These are phyloP conservation scores for Tenthredo scrophulariae DNA, from an alignment of 2,888 invertebrate genomes.

Conservation along the genomic window DNA sequence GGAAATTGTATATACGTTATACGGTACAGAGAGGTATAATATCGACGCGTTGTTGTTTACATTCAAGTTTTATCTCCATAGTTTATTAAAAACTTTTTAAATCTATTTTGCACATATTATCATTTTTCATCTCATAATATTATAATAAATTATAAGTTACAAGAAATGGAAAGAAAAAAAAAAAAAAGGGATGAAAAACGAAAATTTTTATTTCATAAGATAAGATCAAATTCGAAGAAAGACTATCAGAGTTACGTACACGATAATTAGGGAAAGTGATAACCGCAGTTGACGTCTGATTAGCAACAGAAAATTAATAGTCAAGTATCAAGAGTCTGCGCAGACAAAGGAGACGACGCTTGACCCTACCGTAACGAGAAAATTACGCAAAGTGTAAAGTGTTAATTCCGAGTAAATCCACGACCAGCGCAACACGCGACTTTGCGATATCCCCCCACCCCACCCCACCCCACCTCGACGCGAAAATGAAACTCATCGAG, in stretches of 20 bases:
- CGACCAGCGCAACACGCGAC: conserved; percentile 21
- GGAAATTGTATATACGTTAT: background rate
- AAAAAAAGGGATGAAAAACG: no score
- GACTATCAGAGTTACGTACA: background rate
- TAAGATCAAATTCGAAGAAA: background rate
- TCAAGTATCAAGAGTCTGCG: background rate
- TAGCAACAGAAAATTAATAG: no score
- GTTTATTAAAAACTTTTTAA: background rate
- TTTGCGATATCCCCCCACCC: background rate
- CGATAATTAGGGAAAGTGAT: background rate
- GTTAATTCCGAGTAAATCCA: conserved; percentile 20
- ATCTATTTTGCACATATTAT: background rate
- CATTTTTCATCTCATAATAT: background rate
- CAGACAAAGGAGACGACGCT: background rate
- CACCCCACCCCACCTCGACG: background rate
- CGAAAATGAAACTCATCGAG: background rate
- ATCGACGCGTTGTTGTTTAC: background rate
- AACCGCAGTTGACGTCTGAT: background rate
- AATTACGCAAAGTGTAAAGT: conserved; percentile 25
- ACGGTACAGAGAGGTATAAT: background rate
- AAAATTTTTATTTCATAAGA: no score
- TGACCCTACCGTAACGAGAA: conserved; percentile 25
- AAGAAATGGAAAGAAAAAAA: no score
- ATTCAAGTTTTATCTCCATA: background rate
- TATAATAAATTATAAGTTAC: background rate